These are phyloP conservation scores for Cephus rjabovi DNA, from an alignment of 2,888 invertebrate genomes.

Conservation along the genomic window DNA sequence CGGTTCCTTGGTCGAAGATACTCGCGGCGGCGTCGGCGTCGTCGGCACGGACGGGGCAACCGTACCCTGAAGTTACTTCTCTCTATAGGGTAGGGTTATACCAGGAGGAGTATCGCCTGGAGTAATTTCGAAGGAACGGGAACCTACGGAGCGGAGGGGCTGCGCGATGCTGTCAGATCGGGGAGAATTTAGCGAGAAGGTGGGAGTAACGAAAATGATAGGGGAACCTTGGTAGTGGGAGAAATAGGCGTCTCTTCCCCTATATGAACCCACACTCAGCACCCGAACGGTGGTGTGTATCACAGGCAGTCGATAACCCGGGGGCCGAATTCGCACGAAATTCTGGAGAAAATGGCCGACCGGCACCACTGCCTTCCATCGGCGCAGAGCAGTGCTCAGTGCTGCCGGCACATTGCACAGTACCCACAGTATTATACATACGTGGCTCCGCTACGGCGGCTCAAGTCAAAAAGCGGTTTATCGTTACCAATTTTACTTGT, in stretches of 20 bases:
- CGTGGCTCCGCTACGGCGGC: too few relatives aligned
- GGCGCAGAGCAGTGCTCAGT: too few relatives aligned
- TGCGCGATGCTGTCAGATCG: conserved; percentile 7
- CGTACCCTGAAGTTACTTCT: conserved; percentile 8
- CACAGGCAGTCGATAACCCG: conserved; percentile 53
- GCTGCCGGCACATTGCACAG: too few relatives aligned
- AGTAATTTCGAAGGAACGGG: conserved; percentile 16
- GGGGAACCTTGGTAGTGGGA: conserved; percentile 15
- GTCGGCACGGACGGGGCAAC: conserved; percentile 32
- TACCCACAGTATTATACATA: too few relatives aligned
- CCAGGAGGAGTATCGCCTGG: too few relatives aligned
- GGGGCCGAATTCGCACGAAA: conserved; percentile 57
- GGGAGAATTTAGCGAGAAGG: neutral
- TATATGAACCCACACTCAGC: conserved; percentile 26
- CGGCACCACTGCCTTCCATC: conserved; percentile 1
- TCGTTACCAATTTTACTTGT: too few relatives aligned
- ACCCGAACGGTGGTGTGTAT: conserved; percentile 11
- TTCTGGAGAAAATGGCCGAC: conserved; percentile 54
- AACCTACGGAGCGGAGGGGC: conserved; percentile 19
- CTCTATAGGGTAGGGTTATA: too few relatives aligned
- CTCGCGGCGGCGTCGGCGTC: conserved; percentile 27
- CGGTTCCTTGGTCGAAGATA: conserved; percentile 15
- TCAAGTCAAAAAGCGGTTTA: too few relatives aligned
- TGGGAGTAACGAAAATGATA: conserved; percentile 2
- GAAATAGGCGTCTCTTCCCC: conserved; percentile 35